Percentiles rank a stretch among this genome's conserved stretches.
Conservation (phyloP, 2,113 vertebrate species). For the Polyodon spathula region DNA sequence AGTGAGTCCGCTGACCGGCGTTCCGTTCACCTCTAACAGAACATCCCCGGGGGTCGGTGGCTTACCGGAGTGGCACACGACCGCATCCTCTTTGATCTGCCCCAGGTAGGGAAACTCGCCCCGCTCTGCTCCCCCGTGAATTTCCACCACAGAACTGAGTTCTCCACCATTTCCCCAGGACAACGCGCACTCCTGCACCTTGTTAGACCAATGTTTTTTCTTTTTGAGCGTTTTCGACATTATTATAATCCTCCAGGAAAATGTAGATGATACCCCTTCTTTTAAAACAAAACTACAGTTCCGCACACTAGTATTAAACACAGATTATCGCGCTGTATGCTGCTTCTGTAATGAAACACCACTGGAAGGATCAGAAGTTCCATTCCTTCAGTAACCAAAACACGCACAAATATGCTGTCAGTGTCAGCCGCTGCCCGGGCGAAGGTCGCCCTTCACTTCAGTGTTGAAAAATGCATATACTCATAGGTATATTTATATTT, state of each 20-base stretch:
- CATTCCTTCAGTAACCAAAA: too few relatives aligned
- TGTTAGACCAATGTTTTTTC: constrained; percentile 87
- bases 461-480: too few relatives aligned
- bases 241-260: constrained; percentile 24
- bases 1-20: constrained; percentile 89
- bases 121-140: constrained; percentile 79
- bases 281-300: too few relatives aligned
- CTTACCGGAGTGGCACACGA: constrained; percentile 69
- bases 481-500: too few relatives aligned
- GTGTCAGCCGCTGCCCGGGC: too few relatives aligned
- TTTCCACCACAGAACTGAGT: constrained; percentile 55
- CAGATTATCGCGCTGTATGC: too few relatives aligned
- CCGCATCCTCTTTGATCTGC: constrained; percentile 55
- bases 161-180: constrained; percentile 68
- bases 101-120: constrained; percentile 86
- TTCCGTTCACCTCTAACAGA: constrained; percentile 90
- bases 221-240: constrained; percentile 94
- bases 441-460: too few relatives aligned
- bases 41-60: constrained; percentile 72
- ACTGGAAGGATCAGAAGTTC: too few relatives aligned
- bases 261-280: too few relatives aligned
- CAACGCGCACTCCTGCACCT: constrained; percentile 82
- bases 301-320: too few relatives aligned
- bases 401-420: too few relatives aligned
- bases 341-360: too few relatives aligned